Percentiles rank a stretch among this genome's conserved stretches.
Conservation (phyloP, 2,888 invertebrate species). For the Stegophylla sp. region DNA sequence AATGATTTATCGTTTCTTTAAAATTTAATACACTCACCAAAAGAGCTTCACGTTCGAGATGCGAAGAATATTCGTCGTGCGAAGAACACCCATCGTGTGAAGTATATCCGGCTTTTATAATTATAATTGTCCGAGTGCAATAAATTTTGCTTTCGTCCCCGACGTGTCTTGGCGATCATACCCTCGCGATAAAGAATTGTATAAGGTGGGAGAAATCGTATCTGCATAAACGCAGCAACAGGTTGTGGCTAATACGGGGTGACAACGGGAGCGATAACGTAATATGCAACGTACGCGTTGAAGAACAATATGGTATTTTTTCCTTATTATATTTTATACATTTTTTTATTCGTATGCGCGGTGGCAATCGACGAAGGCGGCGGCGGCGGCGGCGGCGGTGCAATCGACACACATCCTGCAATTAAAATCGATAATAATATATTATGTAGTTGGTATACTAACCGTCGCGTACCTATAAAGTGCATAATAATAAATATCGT, state of each 20-base stretch:
- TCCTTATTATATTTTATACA: not conserved
- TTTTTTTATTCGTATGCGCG: not conserved
- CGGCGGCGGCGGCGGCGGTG: not conserved
- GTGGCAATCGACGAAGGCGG: constrained; percentile 17
- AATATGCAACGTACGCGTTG: too few species aligned
- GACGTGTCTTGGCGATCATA: not conserved
- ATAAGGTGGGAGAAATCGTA: not conserved
- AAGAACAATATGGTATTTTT: not conserved
- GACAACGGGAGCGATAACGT: not conserved
- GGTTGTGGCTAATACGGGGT: not conserved
- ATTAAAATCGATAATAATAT: constrained; percentile 51
- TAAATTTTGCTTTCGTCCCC: constrained; percentile 29
- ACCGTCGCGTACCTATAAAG: not conserved
- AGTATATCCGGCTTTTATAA: too few species aligned
- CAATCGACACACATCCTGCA: not conserved
- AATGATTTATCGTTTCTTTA: too few species aligned
- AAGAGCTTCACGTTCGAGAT: too few species aligned
- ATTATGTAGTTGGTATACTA: too few species aligned
- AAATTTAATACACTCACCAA: too few species aligned
- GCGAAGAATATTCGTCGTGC: too few species aligned
- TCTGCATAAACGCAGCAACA: not conserved
- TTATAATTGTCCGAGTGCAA: not conserved
- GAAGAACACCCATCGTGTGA: too few species aligned
- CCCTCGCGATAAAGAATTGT: not conserved
- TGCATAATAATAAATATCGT: constrained; percentile 1